Base-by-base conservation (phyloP, 2,888 invertebrate species). In the Amphimallon solstitiale region DNA sequence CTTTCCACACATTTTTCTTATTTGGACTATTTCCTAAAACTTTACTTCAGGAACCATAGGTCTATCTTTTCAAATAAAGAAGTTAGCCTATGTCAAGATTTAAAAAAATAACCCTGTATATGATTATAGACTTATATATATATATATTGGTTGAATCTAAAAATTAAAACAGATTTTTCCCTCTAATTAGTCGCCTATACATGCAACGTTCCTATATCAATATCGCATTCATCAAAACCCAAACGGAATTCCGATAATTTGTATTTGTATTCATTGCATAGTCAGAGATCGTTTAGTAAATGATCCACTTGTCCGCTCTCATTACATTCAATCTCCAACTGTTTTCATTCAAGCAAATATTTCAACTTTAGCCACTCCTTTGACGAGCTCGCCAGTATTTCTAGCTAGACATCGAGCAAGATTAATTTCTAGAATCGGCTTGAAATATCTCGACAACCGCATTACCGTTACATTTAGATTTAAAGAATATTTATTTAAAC, bases 271-370 rank as follows among this genome's bases (percentile, higher is more conserved):
- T 43, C 43, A 43, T 14, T 59, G 23, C 56, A 59, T 14, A 38
- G 40, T 14, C 14, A 35, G 15, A 43, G 29, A 21, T 43, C 15
- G 43, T 59, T 14, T 43, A 59, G 23, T 23, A 59, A 59, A 59
- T 59, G 56, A 59, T 59, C 56, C 43, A 59, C 56, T 59, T 59
- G 56, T 59, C 43, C 29, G 23, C 29, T 59, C 56, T 43, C 56
- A 59, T 59, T 59, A 59, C 56, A 43, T 59, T 59, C 56, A 59
- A 59, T 43, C 43, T 59, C 43, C 56, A 59, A 59, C 56, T 59
- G 56, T 59, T 59, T 59, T 59, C 56, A 43, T 59, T 59, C 56
- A 59, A 43, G 56, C 43, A 29, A 43, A 59, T 59, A 59, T 59
- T 59, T 59, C 43, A 59, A 59, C 43, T 59, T 59, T 45, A 29